Percentiles rank a stretch among this genome's conserved stretches.
Evolutionary conservation across 2,113 vertebrate genomes (phyloP).

Genomic region (Steatornis caripensis): DNA sequence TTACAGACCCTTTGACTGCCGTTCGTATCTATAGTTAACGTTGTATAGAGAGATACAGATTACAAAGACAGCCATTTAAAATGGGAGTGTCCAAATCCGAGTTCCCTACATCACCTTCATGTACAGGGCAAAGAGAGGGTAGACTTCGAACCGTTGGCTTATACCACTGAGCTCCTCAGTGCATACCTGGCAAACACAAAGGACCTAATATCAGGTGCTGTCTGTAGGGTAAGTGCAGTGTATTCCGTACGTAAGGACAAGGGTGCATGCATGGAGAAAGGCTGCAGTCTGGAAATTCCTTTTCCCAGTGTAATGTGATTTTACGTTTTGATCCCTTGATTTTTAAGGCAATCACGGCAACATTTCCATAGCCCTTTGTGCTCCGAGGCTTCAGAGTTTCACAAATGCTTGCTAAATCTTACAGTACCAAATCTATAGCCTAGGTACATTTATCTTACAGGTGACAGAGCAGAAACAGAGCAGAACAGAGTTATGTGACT

Average conservation of each 20-base stretch:
- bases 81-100: background rate
- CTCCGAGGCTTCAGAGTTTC: background rate
- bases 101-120: background rate
- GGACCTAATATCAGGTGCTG: background rate
- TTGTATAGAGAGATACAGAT: background rate
- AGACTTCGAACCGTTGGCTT: background rate
- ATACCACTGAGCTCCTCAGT: background rate
- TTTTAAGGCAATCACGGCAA: background rate
- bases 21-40: background rate
- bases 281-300: background rate
- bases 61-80: background rate
- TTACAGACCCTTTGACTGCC: background rate
- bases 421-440: background rate
- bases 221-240: background rate
- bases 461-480: background rate
- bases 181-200: background rate
- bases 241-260: background rate
- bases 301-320: background rate
- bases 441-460: background rate
- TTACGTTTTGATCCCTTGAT: background rate
- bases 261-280: background rate
- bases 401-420: background rate
- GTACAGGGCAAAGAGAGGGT: background rate
- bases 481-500: background rate
- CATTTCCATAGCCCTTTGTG: background rate